phyloP scores from a whole-genome alignment of 2,888 invertebrate genomes.

The Trichogramma evanescens region DNA sequence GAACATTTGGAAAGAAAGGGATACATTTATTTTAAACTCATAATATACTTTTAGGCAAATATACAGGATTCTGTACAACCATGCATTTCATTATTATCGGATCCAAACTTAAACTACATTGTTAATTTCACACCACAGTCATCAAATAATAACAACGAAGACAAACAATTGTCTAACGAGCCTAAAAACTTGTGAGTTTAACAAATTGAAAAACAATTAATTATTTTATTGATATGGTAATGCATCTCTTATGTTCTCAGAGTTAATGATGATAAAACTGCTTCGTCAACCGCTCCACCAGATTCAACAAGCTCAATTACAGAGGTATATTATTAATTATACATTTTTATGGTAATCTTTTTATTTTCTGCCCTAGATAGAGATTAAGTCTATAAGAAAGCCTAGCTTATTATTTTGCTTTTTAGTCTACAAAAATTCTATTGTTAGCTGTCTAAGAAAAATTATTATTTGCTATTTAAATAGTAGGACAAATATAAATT shows the following conservation, averaged over 20 bases:
- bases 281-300: not conserved
- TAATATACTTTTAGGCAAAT: slow-evolving; percentile 51
- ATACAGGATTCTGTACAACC: slow-evolving; percentile 66
- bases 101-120: slow-evolving; percentile 70
- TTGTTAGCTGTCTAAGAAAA: too few species aligned
- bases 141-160: too few species aligned
- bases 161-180: too few species aligned
- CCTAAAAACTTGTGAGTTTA: slow-evolving; percentile 5
- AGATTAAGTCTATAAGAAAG: too few species aligned
- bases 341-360: not conserved
- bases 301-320: not conserved
- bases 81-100: slow-evolving; percentile 67
- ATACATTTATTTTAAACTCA: too few species aligned
- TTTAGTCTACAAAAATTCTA: too few species aligned
- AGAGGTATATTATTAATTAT: too few species aligned
- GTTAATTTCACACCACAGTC: slow-evolving; percentile 58
- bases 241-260: slow-evolving; percentile 8
- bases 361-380: not conserved
- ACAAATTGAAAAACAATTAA: too few species aligned
- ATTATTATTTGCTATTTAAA: too few species aligned
- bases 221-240: not conserved
- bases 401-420: too few species aligned
- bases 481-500: too few species aligned
- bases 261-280: slow-evolving; percentile 8
- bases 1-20: too few species aligned